Percentiles rank a stretch among this genome's conserved stretches.
Evolutionary conservation across 1,140 invertebrate genomes (phyloP).

Genomic region (Megalonaias nervosa): DNA sequence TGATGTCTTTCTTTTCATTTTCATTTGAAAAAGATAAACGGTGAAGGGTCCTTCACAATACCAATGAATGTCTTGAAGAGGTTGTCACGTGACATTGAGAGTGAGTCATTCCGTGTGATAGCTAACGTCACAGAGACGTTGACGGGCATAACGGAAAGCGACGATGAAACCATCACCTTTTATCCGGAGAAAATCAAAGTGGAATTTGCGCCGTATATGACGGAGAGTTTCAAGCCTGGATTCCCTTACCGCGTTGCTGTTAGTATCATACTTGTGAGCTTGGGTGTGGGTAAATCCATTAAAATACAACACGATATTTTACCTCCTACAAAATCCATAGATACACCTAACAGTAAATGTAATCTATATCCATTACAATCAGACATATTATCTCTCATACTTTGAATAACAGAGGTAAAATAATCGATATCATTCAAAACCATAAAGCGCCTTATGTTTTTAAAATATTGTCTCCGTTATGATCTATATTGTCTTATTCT

Average conservation of each 20-base stretch:
- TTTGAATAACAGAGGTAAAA: too few relatives aligned
- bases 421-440: too few relatives aligned
- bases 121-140: slow-evolving; percentile 24
- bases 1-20: not conserved
- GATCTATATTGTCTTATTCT: too few relatives aligned
- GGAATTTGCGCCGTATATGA: slow-evolving; percentile 24
- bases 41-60: slow-evolving; percentile 7
- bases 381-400: too few relatives aligned
- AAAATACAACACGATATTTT: too few relatives aligned
- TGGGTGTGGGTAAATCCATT: too few relatives aligned
- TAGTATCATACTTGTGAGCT: not conserved
- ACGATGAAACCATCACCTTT: slow-evolving; percentile 9
- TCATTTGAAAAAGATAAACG: slow-evolving; percentile 6
- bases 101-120: slow-evolving; percentile 11
- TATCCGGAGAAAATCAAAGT: slow-evolving; percentile 10
- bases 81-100: slow-evolving; percentile 10
- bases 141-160: slow-evolving; percentile 14
- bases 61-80: not conserved
- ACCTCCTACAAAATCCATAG: too few relatives aligned
- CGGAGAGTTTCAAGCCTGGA: slow-evolving; percentile 25
- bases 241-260: slow-evolving; percentile 17
- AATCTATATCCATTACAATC: too few relatives aligned
- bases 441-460: too few relatives aligned
- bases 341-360: too few relatives aligned
- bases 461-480: too few relatives aligned